phyloP scores from a whole-genome alignment of 2,888 invertebrate genomes.

The Sepiola atlantica region DNA sequence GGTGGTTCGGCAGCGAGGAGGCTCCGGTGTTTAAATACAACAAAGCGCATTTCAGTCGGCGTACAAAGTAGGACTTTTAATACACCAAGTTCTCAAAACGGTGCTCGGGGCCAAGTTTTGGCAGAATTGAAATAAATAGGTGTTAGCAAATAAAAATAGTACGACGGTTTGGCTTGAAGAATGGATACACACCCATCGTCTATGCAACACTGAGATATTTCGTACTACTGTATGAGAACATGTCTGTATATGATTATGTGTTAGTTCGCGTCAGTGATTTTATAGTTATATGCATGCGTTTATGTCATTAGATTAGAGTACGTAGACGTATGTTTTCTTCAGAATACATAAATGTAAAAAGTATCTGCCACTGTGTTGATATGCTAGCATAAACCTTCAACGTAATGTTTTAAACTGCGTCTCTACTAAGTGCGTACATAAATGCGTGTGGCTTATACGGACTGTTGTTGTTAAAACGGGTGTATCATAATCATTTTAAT shows the following conservation, averaged over 20 bases:
- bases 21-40: neutral
- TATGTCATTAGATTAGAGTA: neutral
- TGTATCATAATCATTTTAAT: no score
- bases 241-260: neutral
- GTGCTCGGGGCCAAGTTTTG: neutral
- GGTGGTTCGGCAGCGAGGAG: no score
- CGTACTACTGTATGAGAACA: neutral
- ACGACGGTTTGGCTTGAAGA: neutral
- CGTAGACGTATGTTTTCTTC: neutral
- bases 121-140: neutral
- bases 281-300: neutral
- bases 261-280: neutral
- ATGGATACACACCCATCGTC: neutral
- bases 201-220: neutral
- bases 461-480: no score
- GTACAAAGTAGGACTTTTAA: slow-evolving; percentile 32
- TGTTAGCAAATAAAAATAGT: neutral
- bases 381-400: no score
- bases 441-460: no score
- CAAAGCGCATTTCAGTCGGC: neutral
- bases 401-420: no score
- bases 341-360: neutral
- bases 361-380: neutral
- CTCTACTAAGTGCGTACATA: no score
- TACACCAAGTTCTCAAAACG: neutral